phyloP scores from a whole-genome alignment of 2,797 vertebrate species.

The Melanotaenia parkinsoni region DNA sequence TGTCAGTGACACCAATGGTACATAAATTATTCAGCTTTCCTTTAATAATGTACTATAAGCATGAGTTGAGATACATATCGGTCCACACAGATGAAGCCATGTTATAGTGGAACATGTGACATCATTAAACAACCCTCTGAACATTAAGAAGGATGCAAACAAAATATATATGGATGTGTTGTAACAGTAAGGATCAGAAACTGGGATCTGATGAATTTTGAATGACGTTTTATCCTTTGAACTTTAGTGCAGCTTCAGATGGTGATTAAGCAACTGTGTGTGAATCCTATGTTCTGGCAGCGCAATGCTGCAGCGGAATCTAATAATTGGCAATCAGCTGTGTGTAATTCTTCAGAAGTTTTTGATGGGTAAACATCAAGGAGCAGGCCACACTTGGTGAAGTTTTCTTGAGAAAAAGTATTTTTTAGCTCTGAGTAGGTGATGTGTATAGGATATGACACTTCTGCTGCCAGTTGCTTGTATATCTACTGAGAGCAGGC shows the following conservation, averaged over 20 bases:
- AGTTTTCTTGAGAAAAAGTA: conserved; percentile 18
- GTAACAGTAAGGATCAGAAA: conserved; percentile 48
- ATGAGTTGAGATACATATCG: conserved; percentile 59
- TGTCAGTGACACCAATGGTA: conserved; percentile 55
- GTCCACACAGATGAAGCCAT: conserved; percentile 44
- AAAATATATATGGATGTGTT: conserved; percentile 33
- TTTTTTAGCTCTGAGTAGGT: conserved; percentile 8
- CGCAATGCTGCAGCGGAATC: conserved; percentile 9
- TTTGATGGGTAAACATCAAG: conserved; percentile 5
- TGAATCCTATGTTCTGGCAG: conserved; percentile 21
- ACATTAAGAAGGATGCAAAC: conserved; percentile 51
- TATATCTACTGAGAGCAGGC: conserved; percentile 42
- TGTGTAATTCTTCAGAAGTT: conserved; percentile 30
- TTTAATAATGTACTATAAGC: conserved; percentile 75
- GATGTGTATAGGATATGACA: conserved; percentile 27
- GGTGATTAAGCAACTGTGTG: conserved; percentile 33
- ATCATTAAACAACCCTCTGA: conserved; percentile 49
- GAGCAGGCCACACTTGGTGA: conserved; percentile 5
- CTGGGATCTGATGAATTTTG: conserved; percentile 56
- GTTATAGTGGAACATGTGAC: conserved; percentile 48
- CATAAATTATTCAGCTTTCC: conserved; percentile 77
- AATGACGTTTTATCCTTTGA: conserved; percentile 53
- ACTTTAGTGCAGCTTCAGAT: conserved; percentile 37
- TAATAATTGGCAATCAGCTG: conserved; percentile 15
- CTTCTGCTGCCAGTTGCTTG: conserved; percentile 24